Base-by-base conservation (phyloP, 2,113 vertebrate species). In the Diadophis punctatus region DNA sequence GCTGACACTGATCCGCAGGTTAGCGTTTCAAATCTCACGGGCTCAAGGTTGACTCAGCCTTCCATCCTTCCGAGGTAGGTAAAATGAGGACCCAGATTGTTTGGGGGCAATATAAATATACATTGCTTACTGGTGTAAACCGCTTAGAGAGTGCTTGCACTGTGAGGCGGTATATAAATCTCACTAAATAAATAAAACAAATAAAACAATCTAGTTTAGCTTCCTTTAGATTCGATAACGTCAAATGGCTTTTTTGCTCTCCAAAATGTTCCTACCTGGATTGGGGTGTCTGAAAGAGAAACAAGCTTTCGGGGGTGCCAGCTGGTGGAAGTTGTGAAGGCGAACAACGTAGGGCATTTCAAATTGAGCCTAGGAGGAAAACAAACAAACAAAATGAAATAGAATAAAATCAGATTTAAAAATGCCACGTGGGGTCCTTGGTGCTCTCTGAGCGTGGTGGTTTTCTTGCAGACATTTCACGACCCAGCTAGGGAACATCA, bases 321-420 rank as follows among this genome's bases (percentile, higher is more conserved):
- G 96, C 96, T 99, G 98, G 96, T 99, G 98, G 97, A 99, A 99
- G 97, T 99, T 99, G 94, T 99, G 99, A 55, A 99, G 97, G 43
- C 99, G 97, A 27, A 99, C 99, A 6, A 99, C 99, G 0, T 99
- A 99, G 0, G 99, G 99, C 39, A 98, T 99, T 97, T 99, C 99
- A 93, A 99, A 99, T 93, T 99, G 99, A 88, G 98, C 98, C 98
- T 99, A 97, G 0, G 97, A 95, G 52, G 0, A 9, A 58, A 51
- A 43, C n/a, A n/a, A n/a, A n/a, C n/a, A n/a, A 63, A 10, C 89
- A 23, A 91, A 3, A 93, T 0, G 48, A 39, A 43, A 56, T 16
- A 49, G 43, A 60, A 34, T n/a, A 16, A 16, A 18, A 80, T 20
- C 34, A 43, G 34, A 22, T 22, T 22, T 80, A 1, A 43, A 80